Evolutionary conservation across 2,797 vertebrate species (phyloP).

Genomic region (Delichon dasypus): DNA sequence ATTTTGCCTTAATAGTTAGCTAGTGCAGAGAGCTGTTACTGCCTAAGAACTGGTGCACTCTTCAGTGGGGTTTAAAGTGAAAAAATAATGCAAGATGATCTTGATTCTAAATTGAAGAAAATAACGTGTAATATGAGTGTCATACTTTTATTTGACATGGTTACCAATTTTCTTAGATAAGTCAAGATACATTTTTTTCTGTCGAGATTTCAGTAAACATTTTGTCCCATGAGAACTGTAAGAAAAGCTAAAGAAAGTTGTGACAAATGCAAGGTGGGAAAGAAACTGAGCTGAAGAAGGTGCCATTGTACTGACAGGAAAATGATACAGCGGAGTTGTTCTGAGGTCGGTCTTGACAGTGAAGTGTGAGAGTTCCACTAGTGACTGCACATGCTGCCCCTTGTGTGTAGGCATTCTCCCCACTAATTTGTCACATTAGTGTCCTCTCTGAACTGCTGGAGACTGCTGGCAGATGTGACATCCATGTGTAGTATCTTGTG

Average conservation of each 20-base stretch:
- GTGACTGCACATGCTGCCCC: neutral
- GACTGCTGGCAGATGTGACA: neutral
- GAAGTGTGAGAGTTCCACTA: neutral
- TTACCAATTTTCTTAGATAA: neutral
- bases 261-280: neutral
- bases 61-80: neutral
- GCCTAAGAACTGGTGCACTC: neutral
- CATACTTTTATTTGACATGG: neutral
- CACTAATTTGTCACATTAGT: rapidly evolving
- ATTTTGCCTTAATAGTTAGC: neutral
- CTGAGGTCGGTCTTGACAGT: neutral
- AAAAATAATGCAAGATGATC: neutral
- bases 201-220: neutral
- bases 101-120: neutral
- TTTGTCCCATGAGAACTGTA: neutral
- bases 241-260: neutral
- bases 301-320: neutral
- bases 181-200: neutral
- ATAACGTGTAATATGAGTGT: neutral
- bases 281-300: neutral
- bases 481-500: rapidly evolving
- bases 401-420: neutral
- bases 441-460: neutral
- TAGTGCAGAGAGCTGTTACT: neutral
- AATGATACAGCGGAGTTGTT: neutral